Percentiles rank a stretch among this genome's conserved stretches.
These are phyloP conservation scores for Philonicus albiceps DNA, from an alignment of 2,888 invertebrate species.

Conservation along the genomic window DNA sequence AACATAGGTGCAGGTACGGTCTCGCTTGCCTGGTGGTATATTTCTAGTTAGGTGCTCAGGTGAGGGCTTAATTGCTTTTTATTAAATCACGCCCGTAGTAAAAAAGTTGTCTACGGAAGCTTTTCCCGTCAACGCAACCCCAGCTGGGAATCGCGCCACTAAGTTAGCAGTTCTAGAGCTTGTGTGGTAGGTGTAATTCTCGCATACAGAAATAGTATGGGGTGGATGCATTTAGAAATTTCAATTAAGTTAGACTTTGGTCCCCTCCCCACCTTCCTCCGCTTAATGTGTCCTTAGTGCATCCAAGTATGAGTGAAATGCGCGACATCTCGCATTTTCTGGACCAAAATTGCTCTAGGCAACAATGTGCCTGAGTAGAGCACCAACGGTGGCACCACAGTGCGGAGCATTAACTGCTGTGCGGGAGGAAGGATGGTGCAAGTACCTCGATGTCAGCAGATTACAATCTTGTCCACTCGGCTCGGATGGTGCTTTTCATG, in stretches of 20 bases:
- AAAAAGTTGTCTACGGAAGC: constrained; percentile 25
- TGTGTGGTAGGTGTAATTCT: neutral
- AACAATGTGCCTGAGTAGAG: neutral
- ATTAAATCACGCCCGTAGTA: constrained; percentile 33
- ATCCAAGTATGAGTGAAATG: neutral
- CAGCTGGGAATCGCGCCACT: neutral
- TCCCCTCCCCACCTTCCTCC: neutral
- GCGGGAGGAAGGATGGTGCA: neutral
- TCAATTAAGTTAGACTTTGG: constrained; percentile 26
- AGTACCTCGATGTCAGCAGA: constrained; percentile 39
- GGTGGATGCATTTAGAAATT: constrained; percentile 13
- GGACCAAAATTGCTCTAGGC: constrained; percentile 10
- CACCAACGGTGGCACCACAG: neutral
- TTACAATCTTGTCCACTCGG: constrained; percentile 41
- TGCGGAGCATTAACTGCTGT: neutral
- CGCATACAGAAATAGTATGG: neutral
- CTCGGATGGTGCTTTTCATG: constrained; percentile 24
- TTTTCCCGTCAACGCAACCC: neutral
- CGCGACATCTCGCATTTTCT: neutral
- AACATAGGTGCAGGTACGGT: neutral
- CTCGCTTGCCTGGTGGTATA: neutral
- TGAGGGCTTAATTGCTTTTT: constrained; percentile 30
- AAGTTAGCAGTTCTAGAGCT: neutral
- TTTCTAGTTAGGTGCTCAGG: constrained; percentile 21
- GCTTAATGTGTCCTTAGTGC: neutral